These are phyloP conservation scores for Megalonaias nervosa DNA, from an alignment of 1,140 invertebrate species.

Conservation along the genomic window DNA sequence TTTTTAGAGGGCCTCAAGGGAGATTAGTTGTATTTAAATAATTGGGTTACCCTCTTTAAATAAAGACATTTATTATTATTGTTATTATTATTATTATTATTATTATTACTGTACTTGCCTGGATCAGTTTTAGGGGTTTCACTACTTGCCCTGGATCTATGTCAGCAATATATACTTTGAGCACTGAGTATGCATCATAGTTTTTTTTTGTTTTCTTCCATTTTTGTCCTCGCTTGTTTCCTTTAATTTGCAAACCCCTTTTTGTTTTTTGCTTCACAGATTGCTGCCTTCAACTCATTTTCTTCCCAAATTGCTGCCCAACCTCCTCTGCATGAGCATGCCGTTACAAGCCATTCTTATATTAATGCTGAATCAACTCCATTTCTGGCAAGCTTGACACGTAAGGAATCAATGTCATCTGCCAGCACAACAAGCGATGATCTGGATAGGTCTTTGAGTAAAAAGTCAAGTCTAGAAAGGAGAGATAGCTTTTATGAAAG, in stretches of 20 bases:
- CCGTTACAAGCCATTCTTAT: not conserved
- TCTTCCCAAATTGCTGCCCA: conserved; percentile 9
- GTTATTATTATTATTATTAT: too few species aligned
- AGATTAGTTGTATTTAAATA: too few species aligned
- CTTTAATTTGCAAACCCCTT: too few species aligned
- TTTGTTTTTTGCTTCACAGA: conserved; percentile 11
- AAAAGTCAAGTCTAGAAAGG: conserved; percentile 12
- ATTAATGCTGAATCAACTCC: conserved; percentile 17
- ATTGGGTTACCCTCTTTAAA: too few species aligned
- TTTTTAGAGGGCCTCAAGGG: too few species aligned
- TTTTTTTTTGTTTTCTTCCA: conserved; percentile 16
- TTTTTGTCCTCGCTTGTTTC: too few species aligned
- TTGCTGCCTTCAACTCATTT: conserved; percentile 6
- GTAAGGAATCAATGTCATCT: conserved; percentile 19
- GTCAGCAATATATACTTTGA: too few species aligned
- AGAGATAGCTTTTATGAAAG: conserved; percentile 66
- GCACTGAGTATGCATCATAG: conserved; percentile 1
- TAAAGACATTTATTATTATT: too few species aligned
- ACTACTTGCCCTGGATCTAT: too few species aligned
- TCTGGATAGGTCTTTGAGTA: conserved; percentile 12
- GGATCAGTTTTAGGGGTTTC: too few species aligned
- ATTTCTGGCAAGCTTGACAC: not conserved
- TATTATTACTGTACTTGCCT: too few species aligned
- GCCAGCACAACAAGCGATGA: conserved; percentile 33
- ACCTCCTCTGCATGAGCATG: conserved; percentile 27